A percentile compares a stretch with the other conserved stretches of the same genome.
phyloP scores from a whole-genome alignment of 2,888 invertebrate species.

The Agrochola litura region DNA sequence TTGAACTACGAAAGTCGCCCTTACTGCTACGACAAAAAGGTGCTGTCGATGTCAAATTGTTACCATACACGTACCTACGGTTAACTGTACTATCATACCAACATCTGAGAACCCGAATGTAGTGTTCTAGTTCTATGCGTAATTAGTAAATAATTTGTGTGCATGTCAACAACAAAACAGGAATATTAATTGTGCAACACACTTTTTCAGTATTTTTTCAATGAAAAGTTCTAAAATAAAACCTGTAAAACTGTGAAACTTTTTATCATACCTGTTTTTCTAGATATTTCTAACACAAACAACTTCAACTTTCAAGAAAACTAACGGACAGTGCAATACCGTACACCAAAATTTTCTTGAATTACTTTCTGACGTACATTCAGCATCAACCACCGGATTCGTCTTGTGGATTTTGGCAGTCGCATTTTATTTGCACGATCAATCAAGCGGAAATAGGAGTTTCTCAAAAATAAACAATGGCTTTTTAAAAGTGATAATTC shows the following conservation, averaged over 20 bases:
- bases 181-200: constrained; percentile 9
- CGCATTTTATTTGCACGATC: constrained; percentile 42
- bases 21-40: not conserved
- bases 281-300: constrained; percentile 7
- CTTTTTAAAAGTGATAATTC: constrained; percentile 29
- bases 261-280: not conserved
- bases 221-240: not conserved
- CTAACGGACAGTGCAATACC: not conserved
- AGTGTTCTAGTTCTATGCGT: not conserved
- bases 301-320: not conserved
- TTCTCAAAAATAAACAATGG: constrained; percentile 35
- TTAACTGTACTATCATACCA: not conserved
- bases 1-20: not conserved
- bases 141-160: not conserved
- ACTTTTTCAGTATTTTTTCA: not conserved
- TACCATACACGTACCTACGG: not conserved
- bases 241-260: not conserved
- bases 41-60: not conserved
- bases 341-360: constrained; percentile 1
- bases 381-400: constrained; percentile 17
- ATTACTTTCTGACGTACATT: constrained; percentile 25
- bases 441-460: constrained; percentile 14
- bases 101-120: not conserved
- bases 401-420: constrained; percentile 61
- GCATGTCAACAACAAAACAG: not conserved